Base-by-base conservation (phyloP, 2,888 invertebrate species). In the Ectemnius continuus region DNA sequence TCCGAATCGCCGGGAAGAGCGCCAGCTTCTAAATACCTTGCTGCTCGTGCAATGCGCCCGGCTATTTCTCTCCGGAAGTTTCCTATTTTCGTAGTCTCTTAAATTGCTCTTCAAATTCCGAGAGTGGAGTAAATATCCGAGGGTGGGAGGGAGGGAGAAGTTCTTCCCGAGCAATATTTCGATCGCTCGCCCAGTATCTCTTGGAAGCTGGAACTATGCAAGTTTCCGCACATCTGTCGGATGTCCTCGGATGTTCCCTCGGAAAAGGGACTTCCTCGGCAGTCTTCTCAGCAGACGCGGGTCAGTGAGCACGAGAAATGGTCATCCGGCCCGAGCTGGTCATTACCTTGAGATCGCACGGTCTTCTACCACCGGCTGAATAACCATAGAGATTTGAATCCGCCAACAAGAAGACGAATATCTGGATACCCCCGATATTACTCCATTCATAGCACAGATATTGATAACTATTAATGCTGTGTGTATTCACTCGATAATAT, bases 181-280 rank as follows among this genome's bases (percentile, higher is more conserved):
- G 36, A 36, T 36, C 36, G 36, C 36, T 36, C 36, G 1, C 3
- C 36, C 4, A 36, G 36, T 11, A 36, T 6, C 36, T 36, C 36
- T 36, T 36, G 36, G 36, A 36, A 36, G 36, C 36, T 36, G 36
- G 11, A 36, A 36, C 36, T 52, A 56, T 60, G 62, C 63, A 67
- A 67, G 57, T 68, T 67, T 57, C 67, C 11, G n/a, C 58, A 59
- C 67, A 67, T 67, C 72, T 59, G 71, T 11, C 36, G 13, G 48
- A 14, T n/a, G 48, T 20, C 48, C 28, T 36, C 36, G 36, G 36
- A 36, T 36, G 48, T 6, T 18, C 47, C 20, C 18, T 26, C 1
- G 64, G 23, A 14, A n/a, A 20, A 23, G 45, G 62, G 59, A 71
- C 62, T 58, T 67, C 59, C 48, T 56, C 18, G 28, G 45, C 6